phyloP scores from a whole-genome alignment of 2,113 vertebrate species.

The Stictonetta naevosa region DNA sequence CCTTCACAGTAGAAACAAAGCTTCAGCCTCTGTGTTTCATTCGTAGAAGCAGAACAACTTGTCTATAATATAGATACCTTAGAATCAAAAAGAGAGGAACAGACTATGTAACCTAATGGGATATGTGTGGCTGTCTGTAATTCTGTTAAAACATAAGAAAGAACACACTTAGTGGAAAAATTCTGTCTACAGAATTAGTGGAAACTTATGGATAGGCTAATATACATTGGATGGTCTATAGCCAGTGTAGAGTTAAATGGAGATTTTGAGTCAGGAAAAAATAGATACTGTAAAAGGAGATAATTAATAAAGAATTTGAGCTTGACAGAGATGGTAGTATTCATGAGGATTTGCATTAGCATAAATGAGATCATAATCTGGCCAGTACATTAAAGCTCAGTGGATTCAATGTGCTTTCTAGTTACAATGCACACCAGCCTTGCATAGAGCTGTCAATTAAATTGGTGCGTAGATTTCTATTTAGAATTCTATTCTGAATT shows the following conservation, averaged over 20 bases:
- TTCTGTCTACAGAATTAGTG: background rate
- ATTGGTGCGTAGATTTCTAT: background rate
- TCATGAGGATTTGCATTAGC: background rate
- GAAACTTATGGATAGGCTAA: background rate
- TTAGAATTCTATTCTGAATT: background rate
- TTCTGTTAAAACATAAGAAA: background rate
- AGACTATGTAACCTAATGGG: background rate
- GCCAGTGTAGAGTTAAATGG: background rate
- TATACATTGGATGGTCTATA: background rate
- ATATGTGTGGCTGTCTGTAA: background rate
- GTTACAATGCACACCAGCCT: background rate
- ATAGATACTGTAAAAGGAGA: background rate
- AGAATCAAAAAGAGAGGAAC: background rate
- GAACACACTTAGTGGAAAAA: background rate
- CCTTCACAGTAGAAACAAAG: background rate
- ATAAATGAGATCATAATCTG: background rate
- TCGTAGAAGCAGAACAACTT: background rate
- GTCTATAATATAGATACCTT: background rate
- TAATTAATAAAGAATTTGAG: background rate
- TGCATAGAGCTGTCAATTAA: background rate
- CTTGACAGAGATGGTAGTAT: background rate
- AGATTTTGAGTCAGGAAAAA: background rate
- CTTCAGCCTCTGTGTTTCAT: background rate
- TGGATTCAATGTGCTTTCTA: background rate
- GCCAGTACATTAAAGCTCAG: background rate